These are phyloP conservation scores for Mythimna impura DNA, from an alignment of 2,888 invertebrate genomes.

Conservation along the genomic window DNA sequence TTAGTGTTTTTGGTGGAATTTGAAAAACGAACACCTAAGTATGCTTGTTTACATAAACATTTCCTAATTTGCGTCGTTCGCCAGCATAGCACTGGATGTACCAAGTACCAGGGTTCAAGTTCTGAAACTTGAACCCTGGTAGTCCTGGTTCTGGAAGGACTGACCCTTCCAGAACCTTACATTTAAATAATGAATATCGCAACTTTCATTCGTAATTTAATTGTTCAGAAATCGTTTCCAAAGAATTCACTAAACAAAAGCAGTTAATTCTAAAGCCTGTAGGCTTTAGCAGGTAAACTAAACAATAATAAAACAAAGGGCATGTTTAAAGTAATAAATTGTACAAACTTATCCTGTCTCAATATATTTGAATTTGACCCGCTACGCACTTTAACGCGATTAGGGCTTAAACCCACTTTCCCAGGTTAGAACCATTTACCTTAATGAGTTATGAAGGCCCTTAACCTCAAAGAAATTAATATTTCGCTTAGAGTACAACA, in stretches of 20 bases:
- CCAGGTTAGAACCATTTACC: constrained; percentile 77
- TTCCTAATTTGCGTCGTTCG: no score
- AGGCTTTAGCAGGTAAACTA: constrained; percentile 25
- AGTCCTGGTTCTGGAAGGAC: no score
- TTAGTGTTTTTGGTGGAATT: not conserved
- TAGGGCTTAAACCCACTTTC: constrained; percentile 67
- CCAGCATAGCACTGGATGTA: no score
- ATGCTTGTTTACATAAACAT: no score
- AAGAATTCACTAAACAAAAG: constrained; percentile 32
- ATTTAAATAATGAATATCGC: not conserved
- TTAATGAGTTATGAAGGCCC: constrained; percentile 76
- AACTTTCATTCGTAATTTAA: no score
- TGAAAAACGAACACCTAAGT: no score
- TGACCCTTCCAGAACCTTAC: not conserved
- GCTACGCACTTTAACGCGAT: constrained; percentile 76
- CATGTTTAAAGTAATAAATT: constrained; percentile 54
- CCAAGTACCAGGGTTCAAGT: no score
- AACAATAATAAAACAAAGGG: constrained; percentile 43
- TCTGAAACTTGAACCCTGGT: not conserved
- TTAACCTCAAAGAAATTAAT: constrained; percentile 75
- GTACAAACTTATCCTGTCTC: constrained; percentile 49
- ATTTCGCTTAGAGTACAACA: constrained; percentile 59
- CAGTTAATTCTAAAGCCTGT: constrained; percentile 29
- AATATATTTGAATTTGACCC: constrained; percentile 64
- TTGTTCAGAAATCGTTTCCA: constrained; percentile 1